Evolutionary conservation across 1,140 invertebrate genomes (phyloP).

Genomic region (Archivesica marissinica): DNA sequence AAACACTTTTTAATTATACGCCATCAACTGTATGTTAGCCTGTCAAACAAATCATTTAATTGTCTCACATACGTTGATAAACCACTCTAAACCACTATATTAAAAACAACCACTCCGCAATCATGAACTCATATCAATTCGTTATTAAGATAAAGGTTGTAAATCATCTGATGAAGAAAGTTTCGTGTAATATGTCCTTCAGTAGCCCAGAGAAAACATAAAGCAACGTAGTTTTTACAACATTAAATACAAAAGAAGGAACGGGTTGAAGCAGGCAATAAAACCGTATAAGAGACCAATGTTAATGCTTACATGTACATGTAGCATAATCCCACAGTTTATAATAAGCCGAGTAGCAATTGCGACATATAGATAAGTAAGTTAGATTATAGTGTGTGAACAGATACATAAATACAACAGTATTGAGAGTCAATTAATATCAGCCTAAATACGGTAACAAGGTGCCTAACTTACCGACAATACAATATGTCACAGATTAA

Average conservation of each 20-base stretch:
- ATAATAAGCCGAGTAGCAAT: too few relatives aligned
- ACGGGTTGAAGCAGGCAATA: constrained; percentile 2
- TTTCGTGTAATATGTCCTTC: constrained; percentile 13
- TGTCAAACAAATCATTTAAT: constrained; percentile 24
- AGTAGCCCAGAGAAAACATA: background rate
- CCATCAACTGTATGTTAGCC: background rate
- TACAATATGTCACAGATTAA: too few relatives aligned
- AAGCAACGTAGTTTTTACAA: background rate
- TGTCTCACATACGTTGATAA: background rate
- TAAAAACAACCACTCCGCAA: background rate
- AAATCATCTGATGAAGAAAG: background rate
- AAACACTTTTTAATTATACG: constrained; percentile 30
- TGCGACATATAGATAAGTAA: too few relatives aligned
- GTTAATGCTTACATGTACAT: too few relatives aligned
- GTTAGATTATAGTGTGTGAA: too few relatives aligned
- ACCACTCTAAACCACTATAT: background rate
- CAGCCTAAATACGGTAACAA: too few relatives aligned
- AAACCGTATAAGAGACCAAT: too few relatives aligned
- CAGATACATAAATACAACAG: too few relatives aligned
- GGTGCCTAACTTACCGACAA: too few relatives aligned
- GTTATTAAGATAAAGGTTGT: constrained; percentile 25
- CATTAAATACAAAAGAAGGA: background rate
- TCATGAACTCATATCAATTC: constrained; percentile 31
- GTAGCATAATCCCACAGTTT: too few relatives aligned
- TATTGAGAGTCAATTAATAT: too few relatives aligned